A percentile compares a stretch with the other conserved stretches of the same genome.
These are phyloP conservation scores for Tachina fera DNA, from an alignment of 2,888 invertebrate species.

Conservation along the genomic window DNA sequence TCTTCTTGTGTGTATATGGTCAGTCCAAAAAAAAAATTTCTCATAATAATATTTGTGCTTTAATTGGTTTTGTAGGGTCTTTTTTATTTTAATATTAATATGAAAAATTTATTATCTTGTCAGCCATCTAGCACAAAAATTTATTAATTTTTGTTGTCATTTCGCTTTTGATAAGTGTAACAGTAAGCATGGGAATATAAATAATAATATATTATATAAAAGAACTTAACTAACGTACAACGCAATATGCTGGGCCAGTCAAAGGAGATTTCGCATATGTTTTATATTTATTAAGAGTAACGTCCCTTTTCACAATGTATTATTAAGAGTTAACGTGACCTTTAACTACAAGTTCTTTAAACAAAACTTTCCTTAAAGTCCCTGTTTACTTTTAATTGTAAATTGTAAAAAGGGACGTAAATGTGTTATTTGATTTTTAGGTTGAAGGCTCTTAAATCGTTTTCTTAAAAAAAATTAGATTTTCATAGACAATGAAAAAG, in stretches of 20 bases:
- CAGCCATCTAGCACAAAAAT: conserved; percentile 53
- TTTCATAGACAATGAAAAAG: neutral
- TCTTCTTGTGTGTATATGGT: conserved; percentile 5
- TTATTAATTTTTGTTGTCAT: conserved; percentile 23
- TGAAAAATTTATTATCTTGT: conserved; percentile 64
- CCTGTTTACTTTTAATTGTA: no score
- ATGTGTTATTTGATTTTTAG: neutral
- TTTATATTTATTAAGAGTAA: neutral
- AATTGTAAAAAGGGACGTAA: neutral
- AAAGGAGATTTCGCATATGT: neutral
- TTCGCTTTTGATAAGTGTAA: neutral
- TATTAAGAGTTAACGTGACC: no score
- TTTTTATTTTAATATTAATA: conserved; percentile 19
- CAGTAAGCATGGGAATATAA: neutral
- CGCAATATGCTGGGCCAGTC: no score
- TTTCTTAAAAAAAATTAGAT: neutral
- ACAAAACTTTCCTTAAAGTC: no score
- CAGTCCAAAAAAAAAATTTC: no score
- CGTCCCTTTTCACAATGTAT: no score
- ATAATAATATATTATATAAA: neutral
- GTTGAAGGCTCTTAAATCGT: neutral
- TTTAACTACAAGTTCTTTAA: no score
- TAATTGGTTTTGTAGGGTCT: conserved; percentile 36
- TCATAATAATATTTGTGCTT: conserved; percentile 46
- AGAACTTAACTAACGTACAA: no score